Evolutionary conservation across 2,888 invertebrate genomes (phyloP).

Genomic region (Peribatodes rhomboidaria): DNA sequence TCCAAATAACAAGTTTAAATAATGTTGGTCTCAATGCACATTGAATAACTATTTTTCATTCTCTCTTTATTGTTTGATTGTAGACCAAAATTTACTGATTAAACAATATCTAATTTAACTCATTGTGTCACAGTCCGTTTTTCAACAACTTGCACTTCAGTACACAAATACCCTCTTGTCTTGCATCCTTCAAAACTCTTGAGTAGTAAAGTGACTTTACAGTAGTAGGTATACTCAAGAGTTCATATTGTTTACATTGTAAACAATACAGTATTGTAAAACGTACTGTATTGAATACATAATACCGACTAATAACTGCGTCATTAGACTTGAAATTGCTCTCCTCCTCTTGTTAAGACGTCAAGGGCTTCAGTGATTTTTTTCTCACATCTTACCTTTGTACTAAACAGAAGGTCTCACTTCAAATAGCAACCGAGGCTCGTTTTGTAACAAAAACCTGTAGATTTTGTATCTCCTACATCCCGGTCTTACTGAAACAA

Average conservation of each 20-base stretch:
- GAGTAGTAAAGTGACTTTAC: too few relatives aligned
- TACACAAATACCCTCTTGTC: conserved; percentile 26
- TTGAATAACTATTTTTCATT: too few relatives aligned
- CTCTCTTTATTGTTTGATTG: too few relatives aligned
- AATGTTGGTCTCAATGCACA: too few relatives aligned
- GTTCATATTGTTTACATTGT: too few relatives aligned
- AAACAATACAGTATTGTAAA: conserved; percentile 30
- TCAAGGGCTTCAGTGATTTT: too few relatives aligned
- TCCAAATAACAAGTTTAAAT: too few relatives aligned
- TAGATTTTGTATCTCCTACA: not conserved
- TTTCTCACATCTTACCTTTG: too few relatives aligned
- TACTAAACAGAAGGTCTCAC: too few relatives aligned
- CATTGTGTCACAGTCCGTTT: conserved; percentile 15
- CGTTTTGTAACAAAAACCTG: not conserved
- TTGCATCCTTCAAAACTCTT: conserved; percentile 16
- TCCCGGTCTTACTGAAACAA: not conserved
- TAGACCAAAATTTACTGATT: not conserved
- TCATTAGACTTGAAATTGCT: conserved; percentile 18
- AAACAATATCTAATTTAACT: not conserved
- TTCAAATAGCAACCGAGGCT: too few relatives aligned
- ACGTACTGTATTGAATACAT: conserved; percentile 11
- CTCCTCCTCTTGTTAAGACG: conserved; percentile 10
- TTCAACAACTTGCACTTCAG: conserved; percentile 20
- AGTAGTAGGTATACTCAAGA: too few relatives aligned
- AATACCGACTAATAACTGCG: conserved; percentile 29